These are phyloP conservation scores for Hapalemur alaotrensis DNA, from an alignment of 2,797 vertebrate species.

Conservation along the genomic window DNA sequence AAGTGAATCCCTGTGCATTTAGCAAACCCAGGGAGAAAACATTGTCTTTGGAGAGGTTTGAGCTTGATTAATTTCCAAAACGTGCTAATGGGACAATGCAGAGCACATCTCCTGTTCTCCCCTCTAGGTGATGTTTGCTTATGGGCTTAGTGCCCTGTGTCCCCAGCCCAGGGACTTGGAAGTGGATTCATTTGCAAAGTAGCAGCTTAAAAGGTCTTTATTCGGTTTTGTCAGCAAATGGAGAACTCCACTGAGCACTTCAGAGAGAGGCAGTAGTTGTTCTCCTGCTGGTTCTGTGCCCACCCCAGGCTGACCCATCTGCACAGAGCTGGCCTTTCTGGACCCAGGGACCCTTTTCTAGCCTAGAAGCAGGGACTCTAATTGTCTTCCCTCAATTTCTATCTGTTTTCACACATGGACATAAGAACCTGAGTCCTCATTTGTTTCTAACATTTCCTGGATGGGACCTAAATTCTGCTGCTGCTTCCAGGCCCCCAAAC, in stretches of 20 bases:
- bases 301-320: not conserved
- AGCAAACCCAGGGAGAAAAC: not conserved
- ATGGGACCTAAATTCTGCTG: not conserved
- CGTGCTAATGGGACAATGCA: not conserved
- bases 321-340: not conserved
- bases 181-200: conserved; percentile 25
- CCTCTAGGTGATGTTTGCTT: conserved; percentile 58
- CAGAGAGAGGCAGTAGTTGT: not conserved
- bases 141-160: conserved; percentile 33
- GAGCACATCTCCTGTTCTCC: not conserved
- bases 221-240: not conserved
- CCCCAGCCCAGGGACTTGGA: not conserved
- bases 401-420: not conserved
- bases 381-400: not conserved
- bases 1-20: not conserved
- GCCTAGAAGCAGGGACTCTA: not conserved
- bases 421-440: not conserved
- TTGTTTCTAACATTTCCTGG: not conserved
- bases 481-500: not conserved
- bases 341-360: not conserved
- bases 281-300: too few species aligned
- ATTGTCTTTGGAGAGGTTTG: not conserved
- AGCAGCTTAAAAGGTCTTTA: conserved; percentile 45
- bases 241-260: not conserved
- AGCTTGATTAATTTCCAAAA: not conserved